Conservation (phyloP, 2,888 invertebrate species). For the Trypoxylon attenuatum region DNA sequence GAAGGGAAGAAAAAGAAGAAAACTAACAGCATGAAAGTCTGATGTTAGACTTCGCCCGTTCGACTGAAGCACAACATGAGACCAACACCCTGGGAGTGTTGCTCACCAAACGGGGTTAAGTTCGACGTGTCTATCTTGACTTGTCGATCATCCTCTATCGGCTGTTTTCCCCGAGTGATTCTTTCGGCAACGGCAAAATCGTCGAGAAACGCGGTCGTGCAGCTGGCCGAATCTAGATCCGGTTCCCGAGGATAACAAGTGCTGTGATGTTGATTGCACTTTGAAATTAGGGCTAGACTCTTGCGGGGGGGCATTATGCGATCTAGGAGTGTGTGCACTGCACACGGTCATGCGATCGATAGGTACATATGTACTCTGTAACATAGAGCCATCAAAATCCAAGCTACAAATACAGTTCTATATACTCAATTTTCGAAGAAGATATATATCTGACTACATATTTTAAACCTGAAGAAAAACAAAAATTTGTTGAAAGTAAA, state of each 20-base stretch:
- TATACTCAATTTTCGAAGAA: too few species aligned
- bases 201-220: constrained; percentile 51
- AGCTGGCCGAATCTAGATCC: constrained; percentile 50
- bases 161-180: constrained; percentile 39
- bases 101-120: constrained; percentile 52
- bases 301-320: constrained; percentile 49
- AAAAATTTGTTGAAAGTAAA: too few species aligned
- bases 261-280: constrained; percentile 39
- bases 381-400: too few species aligned
- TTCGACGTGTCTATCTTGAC: constrained; percentile 37
- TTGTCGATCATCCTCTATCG: constrained; percentile 43
- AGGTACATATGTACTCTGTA: too few species aligned
- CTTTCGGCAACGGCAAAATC: not conserved
- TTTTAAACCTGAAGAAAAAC: too few species aligned
- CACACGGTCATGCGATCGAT: not conserved
- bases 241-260: constrained; percentile 36
- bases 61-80: constrained; percentile 8
- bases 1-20: too few species aligned
- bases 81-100: not conserved
- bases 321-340: constrained; percentile 6
- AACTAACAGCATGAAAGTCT: too few species aligned
- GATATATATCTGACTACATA: too few species aligned
- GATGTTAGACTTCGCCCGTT: constrained; percentile 35
- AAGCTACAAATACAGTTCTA: too few species aligned
- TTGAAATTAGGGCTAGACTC: constrained; percentile 44